Base-by-base conservation (phyloP, 2,113 vertebrate genomes). In the Mionectes macconnelli region DNA sequence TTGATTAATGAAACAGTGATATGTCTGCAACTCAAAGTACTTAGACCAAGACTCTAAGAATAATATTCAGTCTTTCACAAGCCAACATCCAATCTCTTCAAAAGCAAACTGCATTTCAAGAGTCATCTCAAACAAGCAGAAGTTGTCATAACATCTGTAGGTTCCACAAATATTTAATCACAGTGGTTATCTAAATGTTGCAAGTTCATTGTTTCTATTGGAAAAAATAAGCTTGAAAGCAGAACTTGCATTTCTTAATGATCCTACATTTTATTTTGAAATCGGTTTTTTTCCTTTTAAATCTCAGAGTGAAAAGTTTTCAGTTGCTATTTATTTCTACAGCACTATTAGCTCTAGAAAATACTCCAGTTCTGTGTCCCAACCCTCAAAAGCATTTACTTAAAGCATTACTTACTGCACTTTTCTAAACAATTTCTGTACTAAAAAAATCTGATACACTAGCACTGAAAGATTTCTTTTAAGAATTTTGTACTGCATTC, bases 1-100 rank as follows among this genome's bases (percentile, higher is more conserved):
- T 55, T 90, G 82, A 91, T 90, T 92, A 92, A 92, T 22, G 45
- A 92, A 89, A 83, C 28, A 35, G 50, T 57, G 82, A 69, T 74
- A 70, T 8, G 30, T 18, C 69, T 91, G 56, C 40, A 84, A 82
- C 42, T 57, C 24, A 1, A 82, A 81, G 35, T 56, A 81, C 55
- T 89, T 59, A 25, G 22, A 63, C 13, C 15, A 81, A 76, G 33
- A 74, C 49, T 68, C 62, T 47, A 80, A 69, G 84, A 84, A 53
- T 70, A 94, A 86, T 53, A 70, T 20, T 45, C 74, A 50, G 53
- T 40, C 60, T 67, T 75, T 28, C 81, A 86, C 24, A 6, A 84
- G 60, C 52, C 64, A 95, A 67, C 27, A 67, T 59, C 25, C 39
- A 87, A 50, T 40, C 35, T 67, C 80, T 52, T 56, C 64, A 59